Evolutionary conservation across 2,888 invertebrate species (phyloP), one percentile per base, ranked within the genome.

Genomic region (Ormyrus pomaceus): DNA sequence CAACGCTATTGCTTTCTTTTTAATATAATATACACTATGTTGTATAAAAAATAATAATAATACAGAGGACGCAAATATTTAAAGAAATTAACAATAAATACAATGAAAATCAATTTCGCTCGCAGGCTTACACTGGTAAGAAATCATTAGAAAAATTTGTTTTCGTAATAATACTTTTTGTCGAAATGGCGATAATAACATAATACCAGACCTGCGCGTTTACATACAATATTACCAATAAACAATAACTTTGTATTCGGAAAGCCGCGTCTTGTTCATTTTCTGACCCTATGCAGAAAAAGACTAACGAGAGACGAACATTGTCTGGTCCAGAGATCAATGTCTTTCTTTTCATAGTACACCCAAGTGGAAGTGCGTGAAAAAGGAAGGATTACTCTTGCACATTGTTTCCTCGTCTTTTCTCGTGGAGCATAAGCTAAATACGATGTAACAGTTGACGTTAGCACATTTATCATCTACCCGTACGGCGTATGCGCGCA

Each of bases 21-120:
- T 50, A 50, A n/a, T 48, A 72, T 58, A 76, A 72, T 71, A 76
- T 62, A 80, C 66, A 80, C 65, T 76, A 77, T 46, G 5, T 61
- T 51, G 46, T 76, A 76, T 68, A 71, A 66, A 79, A 82, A 83
- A 56, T 79, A 74, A 72, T 80, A 76, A 71, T 75, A 65, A 68
- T 65, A 74, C 61, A 77, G 53, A 76, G 48, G 74, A 78, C 56
- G 56, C 34, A 48, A 72, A 66, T 73, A 19, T 59, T 76, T 64
- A 56, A 70, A 0, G 55, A 61, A 58, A 66, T 69, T 45, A 73
- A 68, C 55, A 74, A 79, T 75, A 75, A 75, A 79, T 79, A 53
- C 70, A 7, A 45, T 11, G 55, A 79, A 76, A 61, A 62, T 72
- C 76, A 82, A 81, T 79, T 79, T 76, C 55, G 68, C 68, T 59